Base-by-base conservation (phyloP, 2,888 invertebrate genomes). In the Serripes groenlandicus region DNA sequence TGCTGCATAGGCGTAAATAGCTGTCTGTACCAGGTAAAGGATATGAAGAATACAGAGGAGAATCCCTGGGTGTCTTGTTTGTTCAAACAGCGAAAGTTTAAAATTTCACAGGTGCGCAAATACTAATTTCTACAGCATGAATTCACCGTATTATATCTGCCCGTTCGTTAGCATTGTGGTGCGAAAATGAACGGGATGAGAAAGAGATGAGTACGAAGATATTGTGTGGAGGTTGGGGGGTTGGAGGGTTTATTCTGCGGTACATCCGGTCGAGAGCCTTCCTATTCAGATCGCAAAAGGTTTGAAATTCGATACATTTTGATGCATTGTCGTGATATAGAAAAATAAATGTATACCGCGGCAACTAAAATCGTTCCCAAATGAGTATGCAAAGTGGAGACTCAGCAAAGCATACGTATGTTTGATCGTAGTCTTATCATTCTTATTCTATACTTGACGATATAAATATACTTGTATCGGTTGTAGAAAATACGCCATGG, bases 71-170 rank as follows among this genome's bases (percentile, higher is more conserved):
- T 34, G 83, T 66, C 73, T 62, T 83, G 75, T 83, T 83, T 83
- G 76, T 72, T 79, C 73, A 83, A 62, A 83, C 78, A 71, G 71
- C 58, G 78, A 83, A 83, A 83, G 78, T 79, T 64, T 83, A 34
- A 52, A 42, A 56, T 78, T 79, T 83, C 83, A 76, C 83, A 83
- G 83, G 83, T 83, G 83, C 78, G 83, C 83, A 83, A 83, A 83
- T 78, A 83, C 83, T 83, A 83, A 76, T 83, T 83, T 79, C 76
- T 75, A 75, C 71, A 60, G 78, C 42, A 42, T 28, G 49, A 62
- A 60, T 58, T n/a, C 30, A 23, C 37, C 28, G 60, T 35, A 73
- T 62, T 62, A 60, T 73, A 37, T 62, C 35, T n/a, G 62, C 26
- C 15, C 75, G 75, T 78, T 82, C 71, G 71, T 75, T 82, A 71